These are phyloP conservation scores for Neocrepidodera transversa DNA, from an alignment of 2,888 invertebrate species.

Conservation along the genomic window DNA sequence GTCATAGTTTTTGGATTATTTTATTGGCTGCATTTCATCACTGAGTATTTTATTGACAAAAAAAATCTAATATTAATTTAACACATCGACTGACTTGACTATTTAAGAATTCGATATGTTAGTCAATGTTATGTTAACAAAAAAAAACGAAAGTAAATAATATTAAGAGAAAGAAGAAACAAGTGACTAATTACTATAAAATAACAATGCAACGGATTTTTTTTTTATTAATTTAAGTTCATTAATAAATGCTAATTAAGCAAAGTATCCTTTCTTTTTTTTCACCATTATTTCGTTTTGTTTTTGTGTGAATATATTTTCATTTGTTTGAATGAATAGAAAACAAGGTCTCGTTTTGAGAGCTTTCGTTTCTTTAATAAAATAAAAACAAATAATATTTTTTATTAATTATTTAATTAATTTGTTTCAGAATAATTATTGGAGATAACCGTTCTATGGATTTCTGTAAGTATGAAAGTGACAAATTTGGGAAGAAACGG, in stretches of 20 bases:
- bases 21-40: too few relatives aligned
- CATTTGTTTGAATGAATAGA: not conserved
- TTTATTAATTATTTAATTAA: not conserved
- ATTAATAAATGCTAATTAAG: constrained; percentile 9
- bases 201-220: constrained; percentile 5
- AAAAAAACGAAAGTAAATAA: too few relatives aligned
- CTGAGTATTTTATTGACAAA: too few relatives aligned
- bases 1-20: too few relatives aligned
- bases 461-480: not conserved
- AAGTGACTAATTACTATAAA: constrained; percentile 6
- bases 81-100: too few relatives aligned
- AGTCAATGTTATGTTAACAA: too few relatives aligned
- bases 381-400: not conserved
- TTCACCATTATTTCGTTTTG: constrained; percentile 4
- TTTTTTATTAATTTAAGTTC: constrained; percentile 16
- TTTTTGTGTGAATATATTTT: constrained; percentile 1
- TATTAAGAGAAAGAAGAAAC: not conserved
- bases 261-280: constrained; percentile 11
- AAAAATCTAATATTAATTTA: too few relatives aligned
- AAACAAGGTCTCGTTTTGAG: constrained; percentile 1
- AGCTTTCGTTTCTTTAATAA: not conserved
- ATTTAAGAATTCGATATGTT: too few relatives aligned
- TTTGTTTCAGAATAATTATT: not conserved
- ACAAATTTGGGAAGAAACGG: not conserved
- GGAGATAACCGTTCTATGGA: not conserved